phyloP scores from a whole-genome alignment of 2,113 vertebrate genomes.

The Indicator maculatus region DNA sequence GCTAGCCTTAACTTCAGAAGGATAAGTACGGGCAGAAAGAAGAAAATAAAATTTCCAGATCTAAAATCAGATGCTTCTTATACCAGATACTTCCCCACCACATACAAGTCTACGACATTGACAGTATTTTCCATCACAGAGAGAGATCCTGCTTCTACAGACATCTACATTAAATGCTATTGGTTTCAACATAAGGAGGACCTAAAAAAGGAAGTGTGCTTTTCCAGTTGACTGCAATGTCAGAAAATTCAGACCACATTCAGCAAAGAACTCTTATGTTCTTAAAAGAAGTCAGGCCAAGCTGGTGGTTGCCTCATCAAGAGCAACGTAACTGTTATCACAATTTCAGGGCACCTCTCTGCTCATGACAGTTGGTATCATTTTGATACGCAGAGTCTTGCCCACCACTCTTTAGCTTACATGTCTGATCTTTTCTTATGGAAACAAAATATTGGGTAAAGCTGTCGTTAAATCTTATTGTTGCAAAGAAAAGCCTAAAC shows the following conservation, averaged over 20 bases:
- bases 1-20: background rate
- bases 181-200: background rate
- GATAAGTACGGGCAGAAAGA: background rate
- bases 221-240: background rate
- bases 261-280: background rate
- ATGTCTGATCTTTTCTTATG: background rate
- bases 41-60: background rate
- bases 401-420: background rate
- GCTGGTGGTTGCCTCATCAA: background rate
- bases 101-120: background rate
- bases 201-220: background rate
- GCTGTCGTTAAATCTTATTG: background rate
- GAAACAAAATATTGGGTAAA: background rate
- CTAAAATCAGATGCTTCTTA: background rate
- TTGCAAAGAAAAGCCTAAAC: background rate
- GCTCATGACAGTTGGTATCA: background rate
- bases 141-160: conserved; percentile 53
- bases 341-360: background rate
- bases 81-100: background rate
- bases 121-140: conserved; percentile 10
- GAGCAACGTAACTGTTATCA: background rate
- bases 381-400: background rate
- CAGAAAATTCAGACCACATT: conserved; percentile 1
- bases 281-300: background rate
- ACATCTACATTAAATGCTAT: conserved; percentile 13